Conservation (phyloP, 2,113 vertebrate genomes). For the Trematocara variabile region DNA sequence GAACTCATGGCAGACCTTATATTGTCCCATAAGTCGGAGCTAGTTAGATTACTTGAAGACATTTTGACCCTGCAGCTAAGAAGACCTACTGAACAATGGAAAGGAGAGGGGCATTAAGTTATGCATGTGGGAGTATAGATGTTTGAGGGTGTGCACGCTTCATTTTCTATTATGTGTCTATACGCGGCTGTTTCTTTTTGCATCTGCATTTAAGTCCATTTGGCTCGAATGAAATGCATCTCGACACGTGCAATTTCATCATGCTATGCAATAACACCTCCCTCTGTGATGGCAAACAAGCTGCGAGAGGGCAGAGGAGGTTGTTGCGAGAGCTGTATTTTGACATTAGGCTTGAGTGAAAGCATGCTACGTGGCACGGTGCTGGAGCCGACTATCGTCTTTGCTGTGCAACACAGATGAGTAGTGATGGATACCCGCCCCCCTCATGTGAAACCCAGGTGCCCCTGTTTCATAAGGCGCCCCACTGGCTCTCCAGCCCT, state of each 20-base stretch:
- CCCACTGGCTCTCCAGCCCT: slow-evolving; percentile 53
- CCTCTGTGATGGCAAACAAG: slow-evolving; percentile 32
- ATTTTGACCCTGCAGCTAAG: slow-evolving; percentile 59
- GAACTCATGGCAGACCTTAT: slow-evolving; percentile 52
- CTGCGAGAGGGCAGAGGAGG: background rate
- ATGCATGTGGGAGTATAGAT: slow-evolving; percentile 45
- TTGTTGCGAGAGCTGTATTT: background rate
- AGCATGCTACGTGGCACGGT: slow-evolving; percentile 12
- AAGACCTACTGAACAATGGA: slow-evolving; percentile 52
- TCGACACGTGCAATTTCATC: slow-evolving; percentile 47
- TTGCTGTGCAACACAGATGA: slow-evolving; percentile 31
- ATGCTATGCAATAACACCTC: slow-evolving; percentile 38
- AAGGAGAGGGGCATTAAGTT: slow-evolving; percentile 28
- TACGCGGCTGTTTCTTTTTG: background rate
- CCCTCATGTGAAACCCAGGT: slow-evolving; percentile 63
- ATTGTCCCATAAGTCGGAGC: slow-evolving; percentile 59
- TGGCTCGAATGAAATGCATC: slow-evolving; percentile 40
- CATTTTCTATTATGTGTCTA: background rate
- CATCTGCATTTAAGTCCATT: background rate
- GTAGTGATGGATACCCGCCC: slow-evolving; percentile 50
- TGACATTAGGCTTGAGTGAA: slow-evolving; percentile 15
- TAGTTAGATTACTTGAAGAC: slow-evolving; percentile 70
- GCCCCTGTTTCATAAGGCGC: slow-evolving; percentile 60
- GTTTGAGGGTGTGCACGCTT: background rate
- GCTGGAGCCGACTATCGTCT: background rate